These are phyloP conservation scores for Procavia capensis DNA, from an alignment of 2,113 vertebrate genomes.

Conservation along the genomic window DNA sequence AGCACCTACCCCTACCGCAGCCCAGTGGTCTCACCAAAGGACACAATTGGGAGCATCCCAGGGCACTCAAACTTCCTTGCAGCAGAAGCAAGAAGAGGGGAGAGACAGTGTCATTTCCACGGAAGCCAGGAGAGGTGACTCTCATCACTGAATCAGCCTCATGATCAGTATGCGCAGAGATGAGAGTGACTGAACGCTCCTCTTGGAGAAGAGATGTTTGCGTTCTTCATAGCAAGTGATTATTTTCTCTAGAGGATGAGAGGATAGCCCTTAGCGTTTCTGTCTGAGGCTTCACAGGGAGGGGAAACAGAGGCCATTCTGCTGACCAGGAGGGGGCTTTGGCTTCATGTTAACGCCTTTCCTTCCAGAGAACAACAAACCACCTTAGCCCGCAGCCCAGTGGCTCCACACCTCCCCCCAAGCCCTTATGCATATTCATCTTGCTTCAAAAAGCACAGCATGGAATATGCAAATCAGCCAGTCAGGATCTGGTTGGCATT, in stretches of 20 bases:
- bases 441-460: conserved; percentile 76
- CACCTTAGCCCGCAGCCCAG: conserved; percentile 58
- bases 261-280: background rate
- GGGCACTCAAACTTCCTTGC: background rate
- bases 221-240: conserved; percentile 4
- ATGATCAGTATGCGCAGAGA: conserved; percentile 17
- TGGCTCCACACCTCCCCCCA: conserved; percentile 1
- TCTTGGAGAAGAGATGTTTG: conserved; percentile 28
- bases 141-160: background rate
- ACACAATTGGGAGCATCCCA: background rate
- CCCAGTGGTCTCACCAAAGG: background rate
- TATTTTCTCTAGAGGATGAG: conserved; percentile 53
- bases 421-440: conserved; percentile 82
- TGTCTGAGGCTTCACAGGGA: conserved; percentile 1
- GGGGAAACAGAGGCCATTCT: background rate
- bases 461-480: conserved; percentile 82
- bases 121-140: conserved; percentile 5
- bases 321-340: background rate
- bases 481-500: conserved; percentile 76
- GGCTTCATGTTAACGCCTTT: conserved; percentile 17
- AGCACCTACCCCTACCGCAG: background rate
- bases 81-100: background rate
- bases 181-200: conserved; percentile 53
- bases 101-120: background rate
- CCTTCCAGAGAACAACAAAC: conserved; percentile 68